Conservation (phyloP, 2,113 vertebrate genomes). For the western clawed frog (Xenopus tropicalis) region DNA sequence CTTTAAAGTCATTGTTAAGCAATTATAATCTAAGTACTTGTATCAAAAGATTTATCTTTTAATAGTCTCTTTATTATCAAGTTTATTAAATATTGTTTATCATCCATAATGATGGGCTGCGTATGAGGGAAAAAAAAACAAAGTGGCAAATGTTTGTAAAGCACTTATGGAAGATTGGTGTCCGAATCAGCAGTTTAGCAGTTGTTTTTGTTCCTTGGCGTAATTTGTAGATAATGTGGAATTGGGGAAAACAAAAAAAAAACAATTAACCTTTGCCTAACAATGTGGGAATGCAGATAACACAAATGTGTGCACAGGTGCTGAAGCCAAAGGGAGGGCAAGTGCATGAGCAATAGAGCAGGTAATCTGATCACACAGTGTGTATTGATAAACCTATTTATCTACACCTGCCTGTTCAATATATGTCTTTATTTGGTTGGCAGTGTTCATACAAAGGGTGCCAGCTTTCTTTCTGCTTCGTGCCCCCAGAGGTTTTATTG, state of each 20-base stretch:
- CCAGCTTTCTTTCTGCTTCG: background rate
- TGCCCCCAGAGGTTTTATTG: constrained; percentile 7
- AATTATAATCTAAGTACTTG: constrained; percentile 48
- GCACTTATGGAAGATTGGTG: too few species aligned
- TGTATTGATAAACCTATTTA: constrained; percentile 31
- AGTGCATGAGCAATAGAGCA: constrained; percentile 6
- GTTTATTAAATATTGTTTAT: constrained; percentile 37
- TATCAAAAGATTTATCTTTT: constrained; percentile 47
- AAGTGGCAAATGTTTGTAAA: constrained; percentile 28
- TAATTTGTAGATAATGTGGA: too few species aligned
- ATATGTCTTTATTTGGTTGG: background rate
- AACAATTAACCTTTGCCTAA: constrained; percentile 24
- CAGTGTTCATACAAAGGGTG: constrained; percentile 7
- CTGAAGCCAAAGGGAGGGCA: constrained; percentile 18
- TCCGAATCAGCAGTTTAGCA: background rate
- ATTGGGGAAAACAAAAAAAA: background rate
- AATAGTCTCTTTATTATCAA: constrained; percentile 27
- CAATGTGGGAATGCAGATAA: constrained; percentile 31
- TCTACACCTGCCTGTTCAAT: constrained; percentile 36
- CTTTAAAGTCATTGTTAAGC: constrained; percentile 55
- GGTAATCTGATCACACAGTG: constrained; percentile 29
- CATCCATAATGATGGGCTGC: constrained; percentile 39
- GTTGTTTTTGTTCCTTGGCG: too few species aligned
- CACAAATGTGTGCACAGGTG: constrained; percentile 39
- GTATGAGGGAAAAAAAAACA: constrained; percentile 7